phyloP scores from a whole-genome alignment of 2,888 invertebrate species.

The Rapana venosa region DNA sequence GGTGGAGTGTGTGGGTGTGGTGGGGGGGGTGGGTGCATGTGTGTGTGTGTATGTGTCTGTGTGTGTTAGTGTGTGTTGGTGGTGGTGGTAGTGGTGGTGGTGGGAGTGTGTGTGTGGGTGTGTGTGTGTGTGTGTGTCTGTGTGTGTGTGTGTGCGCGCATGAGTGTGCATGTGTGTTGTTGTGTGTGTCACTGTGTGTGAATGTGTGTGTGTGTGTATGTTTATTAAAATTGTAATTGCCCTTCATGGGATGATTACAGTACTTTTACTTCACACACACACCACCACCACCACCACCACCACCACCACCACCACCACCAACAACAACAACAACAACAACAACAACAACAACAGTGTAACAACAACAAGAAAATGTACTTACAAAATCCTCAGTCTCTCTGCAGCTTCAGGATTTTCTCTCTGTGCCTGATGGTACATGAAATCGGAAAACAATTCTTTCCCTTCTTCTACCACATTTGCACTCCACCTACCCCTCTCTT shows the following conservation, averaged over 20 bases:
- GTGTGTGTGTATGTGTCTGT: not conserved
- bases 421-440: slow-evolving; percentile 33
- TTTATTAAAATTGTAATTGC: not conserved
- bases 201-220: not conserved
- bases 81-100: no score
- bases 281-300: not conserved
- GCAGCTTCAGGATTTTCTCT: slow-evolving; percentile 17
- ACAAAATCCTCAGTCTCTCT: not conserved
- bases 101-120: no score
- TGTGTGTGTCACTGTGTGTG: not conserved
- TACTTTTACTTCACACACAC: not conserved
- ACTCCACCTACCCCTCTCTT: not conserved
- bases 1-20: not conserved
- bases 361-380: not conserved
- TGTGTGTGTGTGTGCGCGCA: not conserved
- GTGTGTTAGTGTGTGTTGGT: no score
- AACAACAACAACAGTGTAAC: not conserved
- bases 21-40: not conserved
- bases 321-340: not conserved
- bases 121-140: not conserved
- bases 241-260: not conserved
- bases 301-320: not conserved
- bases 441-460: slow-evolving; percentile 34
- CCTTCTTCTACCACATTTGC: slow-evolving; percentile 35
- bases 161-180: not conserved